Evolutionary conservation across 2,113 vertebrate species (phyloP), one percentile per base, ranked within the genome.

Genomic region (Hyperopisus bebe): DNA sequence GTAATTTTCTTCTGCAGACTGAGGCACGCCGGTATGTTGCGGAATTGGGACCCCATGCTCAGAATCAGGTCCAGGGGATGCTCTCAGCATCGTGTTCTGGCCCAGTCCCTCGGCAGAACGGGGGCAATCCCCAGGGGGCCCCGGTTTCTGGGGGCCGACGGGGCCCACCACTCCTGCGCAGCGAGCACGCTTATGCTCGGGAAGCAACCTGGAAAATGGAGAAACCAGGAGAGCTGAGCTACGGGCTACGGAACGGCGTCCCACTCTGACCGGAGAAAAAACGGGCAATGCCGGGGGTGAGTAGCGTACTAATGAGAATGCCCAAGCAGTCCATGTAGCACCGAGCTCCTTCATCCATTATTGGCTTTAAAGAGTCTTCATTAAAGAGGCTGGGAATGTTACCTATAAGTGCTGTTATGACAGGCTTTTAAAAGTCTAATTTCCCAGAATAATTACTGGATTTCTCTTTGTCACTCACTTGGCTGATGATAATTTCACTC

Each of bases 131-230:
- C 42, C 50, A 0, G 6, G 21, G 1, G 88, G 90, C 92, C 90
- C 55, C 86, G 86, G 74, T 90, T 85, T 80, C 24, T 3, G 5
- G 27, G 9, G 15, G 92, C 89, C 92, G 91, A 92, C 91, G 91
- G 92, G 89, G 89, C 39, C 91, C 47, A 91, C 91, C 91, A 91
- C 90, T 92, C 91, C 93, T 85, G 91, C 90, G 89, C 92, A 92
- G 89, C 5, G 93, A 66, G 90, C n/a, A 21, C 92, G 92, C 92
- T 98, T 98, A 93, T 97, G 95, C 91, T 95, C 90, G 62, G 97
- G 97, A 92, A 98, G 94, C 91, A 97, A 95, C 90, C 98, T 98
- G 93, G 91, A 27, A 92, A 86, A 87, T 3, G 47, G 91, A 58
- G 19, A 90, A 89, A 84, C 53, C 4, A 77, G 83, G 50, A 21